Evolutionary conservation across 2,888 invertebrate genomes (phyloP).

Genomic region (Synergus gifuensis): DNA sequence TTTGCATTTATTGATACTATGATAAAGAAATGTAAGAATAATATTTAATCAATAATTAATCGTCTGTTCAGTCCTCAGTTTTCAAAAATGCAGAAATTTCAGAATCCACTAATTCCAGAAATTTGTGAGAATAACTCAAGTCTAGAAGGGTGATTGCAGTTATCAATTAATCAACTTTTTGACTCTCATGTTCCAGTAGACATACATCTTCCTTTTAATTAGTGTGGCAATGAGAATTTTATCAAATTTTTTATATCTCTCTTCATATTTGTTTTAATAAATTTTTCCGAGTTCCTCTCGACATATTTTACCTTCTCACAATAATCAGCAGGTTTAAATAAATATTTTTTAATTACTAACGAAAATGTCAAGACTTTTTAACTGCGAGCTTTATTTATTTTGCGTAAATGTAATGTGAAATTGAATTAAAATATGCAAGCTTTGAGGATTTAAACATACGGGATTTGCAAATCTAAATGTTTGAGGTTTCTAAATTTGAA

Average conservation of each 20-base stretch:
- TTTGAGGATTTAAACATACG: not conserved
- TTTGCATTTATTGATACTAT: conserved; percentile 2
- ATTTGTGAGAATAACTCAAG: conserved; percentile 10
- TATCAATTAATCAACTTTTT: conserved; percentile 26
- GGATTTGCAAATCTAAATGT: not conserved
- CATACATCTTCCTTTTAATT: conserved; percentile 34
- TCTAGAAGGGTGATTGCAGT: conserved; percentile 20
- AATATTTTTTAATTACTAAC: too few species aligned
- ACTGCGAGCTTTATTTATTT: not conserved
- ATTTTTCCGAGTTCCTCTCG: not conserved
- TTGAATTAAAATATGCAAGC: not conserved
- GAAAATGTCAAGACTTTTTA: not conserved
- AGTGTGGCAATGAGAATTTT: conserved; percentile 22
- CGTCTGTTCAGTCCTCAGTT: too few species aligned
- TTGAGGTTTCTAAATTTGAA: not conserved
- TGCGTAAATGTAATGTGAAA: not conserved
- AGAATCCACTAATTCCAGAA: not conserved
- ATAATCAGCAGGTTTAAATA: not conserved
- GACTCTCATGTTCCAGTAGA: conserved; percentile 17
- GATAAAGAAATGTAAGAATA: not conserved
- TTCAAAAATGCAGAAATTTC: conserved; percentile 13
- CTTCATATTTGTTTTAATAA: not conserved
- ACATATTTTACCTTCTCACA: not conserved
- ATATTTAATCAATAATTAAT: not conserved
- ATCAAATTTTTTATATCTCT: conserved; percentile 17